Evolutionary conservation across 2,888 invertebrate genomes (phyloP), one percentile per base, ranked within the genome.

Genomic region (Dermolepida albohirtum): DNA sequence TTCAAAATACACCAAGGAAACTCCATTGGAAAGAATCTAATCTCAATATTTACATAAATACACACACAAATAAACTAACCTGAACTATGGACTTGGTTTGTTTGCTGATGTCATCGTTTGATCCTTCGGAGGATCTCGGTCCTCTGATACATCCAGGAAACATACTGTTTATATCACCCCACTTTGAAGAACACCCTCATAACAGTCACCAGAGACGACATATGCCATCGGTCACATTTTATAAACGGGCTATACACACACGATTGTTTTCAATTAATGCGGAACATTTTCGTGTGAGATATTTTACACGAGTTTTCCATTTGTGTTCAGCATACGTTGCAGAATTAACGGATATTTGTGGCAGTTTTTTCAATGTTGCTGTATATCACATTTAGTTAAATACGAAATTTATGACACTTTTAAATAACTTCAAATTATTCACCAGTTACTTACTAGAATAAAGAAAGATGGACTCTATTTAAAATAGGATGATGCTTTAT

Each of bases 21-120:
- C 16, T 16, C 11, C n/a, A 12, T 22, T 34, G 11, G 8, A 14
- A 29, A 54, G 27, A 50, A n/a, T 22, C 11, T 10, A 7, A 22
- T 27, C 11, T n/a, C 40, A 40, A 40, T 43, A 22, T 59, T 34
- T 49, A 68, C 29, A 59, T 34, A 27, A 29, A n/a, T 6, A 34
- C 11, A 29, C 51, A 29, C 7, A 51, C 10, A n/a, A 22, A 29
- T 29, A 41, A 17, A 79, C 80, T 79, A 74, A 89, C 91, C 91
- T 91, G 91, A 78, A 88, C 88, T 81, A 89, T 91, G 79, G 88
- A 90, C 79, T 87, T 88, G 71, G 88, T 89, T 82, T 89, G 89
- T 70, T 88, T 84, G 62, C 87, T 89, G 83, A 93, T 89, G 83
- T 93, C 92, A 84, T 93, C 93, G 72, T 88, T 89, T 74, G 93